Evolutionary conservation across 1,140 invertebrate species (phyloP), one percentile per base, ranked within the genome.

Genomic region (Bicyclus anynana): DNA sequence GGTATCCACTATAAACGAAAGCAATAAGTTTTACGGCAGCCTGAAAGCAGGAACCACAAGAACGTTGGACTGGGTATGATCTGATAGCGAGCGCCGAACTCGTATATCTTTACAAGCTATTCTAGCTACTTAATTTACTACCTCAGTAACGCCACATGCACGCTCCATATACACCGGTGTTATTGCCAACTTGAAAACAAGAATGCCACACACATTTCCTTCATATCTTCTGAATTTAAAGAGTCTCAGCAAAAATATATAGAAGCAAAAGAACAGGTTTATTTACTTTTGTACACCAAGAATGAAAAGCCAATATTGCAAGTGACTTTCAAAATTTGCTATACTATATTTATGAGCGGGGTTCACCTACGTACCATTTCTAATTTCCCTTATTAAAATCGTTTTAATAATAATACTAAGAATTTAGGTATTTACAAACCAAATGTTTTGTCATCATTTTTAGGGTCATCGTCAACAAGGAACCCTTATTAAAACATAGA

Each of bases 141-240:
- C 79, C 74, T 75, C 73, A 78, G 81, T 77, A 84, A 83, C 80
- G 84, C 81, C 84, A 87, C 71, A 69, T 84, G 73, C 84, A 84
- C 80, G 80, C 80, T 80, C 81, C 81, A 78, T 82, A 84, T 82
- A 72, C 76, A 80, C 69, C 67, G 12, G 69, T 77, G 76, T 87
- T 87, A 87, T 87, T 87, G 80, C 84, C 79, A 78, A 82, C 80
- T 87, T 84, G 79, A 82, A 87, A 84, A 79, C 77, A 80, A 80
- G 74, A 84, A 87, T 76, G 72, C 72, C 74, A 73, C 76, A 80
- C 75, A 84, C 79, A 84, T 84, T 87, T 84, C 68, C 79, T 79
- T 80, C 73, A 80, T 84, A 78, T 82, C 78, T 82, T 64, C 55
- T 74, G 74, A 78, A 82, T 84, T 79, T 82, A 79, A 23, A 83